Conservation (phyloP, 2,113 vertebrate genomes). For the Procavia capensis region DNA sequence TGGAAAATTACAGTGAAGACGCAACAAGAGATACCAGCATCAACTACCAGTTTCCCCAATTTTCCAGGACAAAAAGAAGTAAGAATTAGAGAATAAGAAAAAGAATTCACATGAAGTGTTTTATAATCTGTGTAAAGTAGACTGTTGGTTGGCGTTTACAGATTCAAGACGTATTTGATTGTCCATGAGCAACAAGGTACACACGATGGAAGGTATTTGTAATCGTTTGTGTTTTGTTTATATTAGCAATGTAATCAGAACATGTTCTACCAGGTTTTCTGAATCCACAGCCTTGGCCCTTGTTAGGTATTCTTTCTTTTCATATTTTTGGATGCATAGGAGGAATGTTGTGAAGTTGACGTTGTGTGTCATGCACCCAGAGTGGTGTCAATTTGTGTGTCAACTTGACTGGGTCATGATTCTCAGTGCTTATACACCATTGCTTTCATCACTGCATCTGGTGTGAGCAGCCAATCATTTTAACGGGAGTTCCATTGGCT, state of each 20-base stretch:
- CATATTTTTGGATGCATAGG: background rate
- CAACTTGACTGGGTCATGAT: too few relatives aligned
- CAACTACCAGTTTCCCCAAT: background rate
- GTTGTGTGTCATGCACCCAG: too few relatives aligned
- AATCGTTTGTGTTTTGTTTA: slow-evolving; percentile 1
- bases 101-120: background rate
- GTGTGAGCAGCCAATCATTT: too few relatives aligned
- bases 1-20: background rate
- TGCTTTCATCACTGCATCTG: too few relatives aligned
- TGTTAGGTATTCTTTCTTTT: background rate
- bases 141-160: background rate
- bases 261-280: background rate
- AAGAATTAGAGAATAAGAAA: background rate
- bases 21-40: background rate
- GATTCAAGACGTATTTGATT: background rate
- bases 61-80: background rate
- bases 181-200: background rate
- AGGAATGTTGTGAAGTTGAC: background rate
- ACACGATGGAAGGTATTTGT: background rate
- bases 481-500: too few relatives aligned
- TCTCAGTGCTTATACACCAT: too few relatives aligned
- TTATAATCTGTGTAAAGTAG: background rate
- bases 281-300: background rate
- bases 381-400: too few relatives aligned
- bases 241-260: background rate